Percentiles rank a stretch among this genome's conserved stretches.
These are phyloP conservation scores for Arothron firmamentum DNA, from an alignment of 2,113 vertebrate species.

Conservation along the genomic window DNA sequence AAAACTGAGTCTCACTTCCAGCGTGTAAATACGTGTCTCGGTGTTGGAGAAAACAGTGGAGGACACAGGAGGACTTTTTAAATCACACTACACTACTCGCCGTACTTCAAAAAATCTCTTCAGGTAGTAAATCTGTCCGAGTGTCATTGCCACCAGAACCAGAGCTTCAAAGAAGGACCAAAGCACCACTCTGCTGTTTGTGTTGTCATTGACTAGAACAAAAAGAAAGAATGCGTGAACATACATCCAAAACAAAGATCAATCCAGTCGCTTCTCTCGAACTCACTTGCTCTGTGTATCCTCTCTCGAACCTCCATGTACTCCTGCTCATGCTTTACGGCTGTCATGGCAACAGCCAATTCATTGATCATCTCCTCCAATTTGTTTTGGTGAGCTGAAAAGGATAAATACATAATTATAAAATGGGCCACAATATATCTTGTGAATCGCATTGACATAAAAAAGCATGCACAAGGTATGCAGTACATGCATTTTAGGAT, in stretches of 20 bases:
- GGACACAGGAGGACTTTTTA: conserved; percentile 42
- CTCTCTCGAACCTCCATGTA: conserved; percentile 99
- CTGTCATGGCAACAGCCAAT: conserved; percentile 95
- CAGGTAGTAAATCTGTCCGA: conserved; percentile 99
- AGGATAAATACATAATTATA: background rate
- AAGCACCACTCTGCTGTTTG: conserved; percentile 99
- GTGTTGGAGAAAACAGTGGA: conserved; percentile 70
- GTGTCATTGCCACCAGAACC: conserved; percentile 97
- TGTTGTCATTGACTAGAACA: conserved; percentile 95
- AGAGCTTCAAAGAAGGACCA: conserved; percentile 99
- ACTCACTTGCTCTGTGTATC: conserved; percentile 98
- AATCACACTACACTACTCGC: conserved; percentile 85
- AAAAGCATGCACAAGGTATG: conserved; percentile 30
- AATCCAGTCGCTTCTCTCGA: too few relatives aligned
- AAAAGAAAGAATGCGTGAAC: conserved; percentile 16
- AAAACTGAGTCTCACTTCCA: conserved; percentile 59
- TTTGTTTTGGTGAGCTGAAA: conserved; percentile 95
- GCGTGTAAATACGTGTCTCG: conserved; percentile 67
- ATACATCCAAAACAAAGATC: background rate
- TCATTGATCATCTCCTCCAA: conserved; percentile 99
- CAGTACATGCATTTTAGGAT: conserved; percentile 19
- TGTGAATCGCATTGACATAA: background rate
- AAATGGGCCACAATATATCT: fast-evolving
- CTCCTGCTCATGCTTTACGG: conserved; percentile 98
- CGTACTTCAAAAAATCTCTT: conserved; percentile 99